phyloP scores from a whole-genome alignment of 37 sponge, comb jelly and placozoan species.

The Ianthella basta region DNA sequence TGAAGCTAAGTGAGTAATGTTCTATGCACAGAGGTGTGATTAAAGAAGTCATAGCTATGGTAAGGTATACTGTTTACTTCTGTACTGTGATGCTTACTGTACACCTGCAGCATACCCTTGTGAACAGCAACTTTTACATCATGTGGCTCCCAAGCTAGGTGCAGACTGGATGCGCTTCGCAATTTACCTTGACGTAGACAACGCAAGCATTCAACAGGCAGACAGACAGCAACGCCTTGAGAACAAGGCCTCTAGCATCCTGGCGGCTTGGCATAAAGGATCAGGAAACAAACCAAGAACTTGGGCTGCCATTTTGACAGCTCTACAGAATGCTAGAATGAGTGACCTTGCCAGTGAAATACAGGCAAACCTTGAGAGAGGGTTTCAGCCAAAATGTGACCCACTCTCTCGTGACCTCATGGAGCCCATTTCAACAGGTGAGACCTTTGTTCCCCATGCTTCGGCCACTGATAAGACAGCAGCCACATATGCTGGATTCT shows the following conservation, averaged over 20 bases:
- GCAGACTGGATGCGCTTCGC: not conserved
- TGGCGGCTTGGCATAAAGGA: constrained; percentile 1
- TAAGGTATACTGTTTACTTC: too few species aligned
- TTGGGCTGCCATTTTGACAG: not conserved
- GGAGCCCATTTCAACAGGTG: too few species aligned
- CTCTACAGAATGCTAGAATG: not conserved
- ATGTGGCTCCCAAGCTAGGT: not conserved
- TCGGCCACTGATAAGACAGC: too few species aligned
- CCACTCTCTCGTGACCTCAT: too few species aligned
- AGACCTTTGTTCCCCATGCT: too few species aligned
- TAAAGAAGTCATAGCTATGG: too few species aligned
- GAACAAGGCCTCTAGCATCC: not conserved
- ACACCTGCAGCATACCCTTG: not conserved
- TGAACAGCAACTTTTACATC: not conserved
- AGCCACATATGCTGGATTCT: too few species aligned
- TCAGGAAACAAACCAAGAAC: not conserved
- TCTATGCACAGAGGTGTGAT: too few species aligned
- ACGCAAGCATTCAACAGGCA: not conserved
- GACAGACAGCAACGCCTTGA: not conserved
- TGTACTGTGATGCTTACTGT: too few species aligned
- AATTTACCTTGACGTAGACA: not conserved
- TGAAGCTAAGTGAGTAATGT: too few species aligned
- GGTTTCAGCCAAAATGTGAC: too few species aligned
- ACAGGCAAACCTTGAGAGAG: not conserved
- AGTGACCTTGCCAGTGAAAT: not conserved